A percentile compares a stretch with the other conserved stretches of the same genome.
These are phyloP conservation scores for Elachura formosa DNA, from an alignment of 2,113 vertebrate genomes.

Conservation along the genomic window DNA sequence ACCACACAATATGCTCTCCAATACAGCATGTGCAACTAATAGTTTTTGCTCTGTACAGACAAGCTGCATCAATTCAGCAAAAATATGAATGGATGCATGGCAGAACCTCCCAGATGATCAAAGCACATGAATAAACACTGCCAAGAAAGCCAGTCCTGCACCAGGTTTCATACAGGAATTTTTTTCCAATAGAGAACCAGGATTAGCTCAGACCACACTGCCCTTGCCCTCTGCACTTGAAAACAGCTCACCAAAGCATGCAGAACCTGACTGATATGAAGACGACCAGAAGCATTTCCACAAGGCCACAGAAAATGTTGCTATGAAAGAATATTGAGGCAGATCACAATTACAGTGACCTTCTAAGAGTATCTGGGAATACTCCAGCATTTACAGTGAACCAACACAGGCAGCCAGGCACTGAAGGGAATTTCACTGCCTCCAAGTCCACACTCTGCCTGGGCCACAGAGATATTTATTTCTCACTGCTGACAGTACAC, in stretches of 20 bases:
- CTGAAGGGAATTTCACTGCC: background rate
- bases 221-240: background rate
- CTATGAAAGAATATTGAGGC: background rate
- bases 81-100: background rate
- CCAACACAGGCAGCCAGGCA: accelerated
- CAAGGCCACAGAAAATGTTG: background rate
- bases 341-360: background rate
- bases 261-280: background rate
- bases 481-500: background rate
- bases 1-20: background rate
- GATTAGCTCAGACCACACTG: background rate
- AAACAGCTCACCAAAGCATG: background rate
- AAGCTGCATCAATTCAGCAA: background rate
- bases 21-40: accelerated
- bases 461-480: background rate
- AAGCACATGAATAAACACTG: background rate
- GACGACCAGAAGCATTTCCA: background rate
- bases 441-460: background rate
- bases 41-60: background rate
- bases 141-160: background rate
- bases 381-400: background rate
- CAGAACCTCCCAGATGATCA: background rate
- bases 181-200: background rate
- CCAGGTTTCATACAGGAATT: background rate
- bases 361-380: background rate